Base-by-base conservation (phyloP, 2,797 vertebrate species). In the Thalassophryne amazonica region DNA sequence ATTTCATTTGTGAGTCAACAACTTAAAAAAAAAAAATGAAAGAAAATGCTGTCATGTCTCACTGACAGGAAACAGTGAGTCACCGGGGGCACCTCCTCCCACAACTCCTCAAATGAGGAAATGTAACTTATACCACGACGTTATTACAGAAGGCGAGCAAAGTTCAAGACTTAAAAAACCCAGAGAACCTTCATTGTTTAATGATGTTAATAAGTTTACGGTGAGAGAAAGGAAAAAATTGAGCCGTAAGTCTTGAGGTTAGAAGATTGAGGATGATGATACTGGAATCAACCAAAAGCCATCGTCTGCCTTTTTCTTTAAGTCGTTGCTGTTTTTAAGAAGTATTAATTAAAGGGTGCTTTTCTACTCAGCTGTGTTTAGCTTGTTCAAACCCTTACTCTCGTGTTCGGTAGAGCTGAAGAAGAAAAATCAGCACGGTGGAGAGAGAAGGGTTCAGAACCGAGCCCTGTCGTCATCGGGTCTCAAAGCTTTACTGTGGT, bases 331-430 rank as follows among this genome's bases (percentile, higher is more conserved):
- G 17, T 76, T 34, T 42, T 28, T 17, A 60, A 77, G 46, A 48
- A 20, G 42, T 55, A 86, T 86, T 85, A 83, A 86, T 86, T 85
- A 83, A 85, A 88, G 41, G 62, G 36, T 45, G 17, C 52, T 60
- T 60, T 67, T 71, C 27, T 8, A 20, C 40, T 62, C 40, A 7
- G 37, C 7, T 40, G 48, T 12, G 2, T 10, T 12, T 6, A 0
- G 19, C 6, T 0, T 14, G 37, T 24, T 32, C n/a, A 18, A 20
- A 23, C 37, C 23, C 20, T 15, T 27, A 7, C 38, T 41, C 19
- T 23, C 38, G 46, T 51, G 56, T 62, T 69, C 6, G 29, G 39
- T 35, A 42, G 54, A 67, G 38, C 37, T 16, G 40, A 62, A 71
- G 30, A 30, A 52, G 51, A 49, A 53, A 49, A 23, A 23, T 48